Base-by-base conservation (phyloP, 1,140 invertebrate species). In the Neelides sp. region DNA sequence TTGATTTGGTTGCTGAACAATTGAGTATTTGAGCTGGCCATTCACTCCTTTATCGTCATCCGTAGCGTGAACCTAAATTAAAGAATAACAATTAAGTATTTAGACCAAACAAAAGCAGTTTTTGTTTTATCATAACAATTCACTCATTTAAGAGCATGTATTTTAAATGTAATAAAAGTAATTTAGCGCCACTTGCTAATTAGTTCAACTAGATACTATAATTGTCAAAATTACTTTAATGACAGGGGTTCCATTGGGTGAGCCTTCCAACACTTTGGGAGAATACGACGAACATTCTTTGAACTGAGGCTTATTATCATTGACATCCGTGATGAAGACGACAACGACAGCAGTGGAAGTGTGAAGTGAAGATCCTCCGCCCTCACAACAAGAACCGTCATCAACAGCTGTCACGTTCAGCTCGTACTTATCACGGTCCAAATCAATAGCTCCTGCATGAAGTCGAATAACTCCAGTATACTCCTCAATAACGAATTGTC, bases 311-410 rank as follows among this genome's bases (percentile, higher is more conserved):
- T 55, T 50, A 35, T 55, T 93, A 59, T 94, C 89, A 64, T 94
- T 95, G 0, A 94, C 89, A 64, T 95, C 91, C 0, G 90, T 94
- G 37, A 95, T 93, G 62, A 93, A 93, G 0, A 95, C 90, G 1
- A 94, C 90, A 1, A 94, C 89, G 0, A 94, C 85, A n/a, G 89
- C 90, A 0, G 89, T 93, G 19, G 83, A 87, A 0, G 88, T 93
- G 63, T 94, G 89, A 51, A 87, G 84, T 0, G 82, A 88, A 0
- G 75, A 69, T 44, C 82, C 80, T 0, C 88, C 88, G 55, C 88
- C 84, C 2, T 80, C 79, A 64, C 90, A 95, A 65, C 90, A 95
- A 2, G 84, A 82, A 1, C 90, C 90, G 65, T 94, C 89, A 64
- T 95, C 90, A 69, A 88, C 79, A 3, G 90, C 90, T 0, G 89